Conservation (phyloP, 2,888 invertebrate species). For the Zele albiditarsus region DNA sequence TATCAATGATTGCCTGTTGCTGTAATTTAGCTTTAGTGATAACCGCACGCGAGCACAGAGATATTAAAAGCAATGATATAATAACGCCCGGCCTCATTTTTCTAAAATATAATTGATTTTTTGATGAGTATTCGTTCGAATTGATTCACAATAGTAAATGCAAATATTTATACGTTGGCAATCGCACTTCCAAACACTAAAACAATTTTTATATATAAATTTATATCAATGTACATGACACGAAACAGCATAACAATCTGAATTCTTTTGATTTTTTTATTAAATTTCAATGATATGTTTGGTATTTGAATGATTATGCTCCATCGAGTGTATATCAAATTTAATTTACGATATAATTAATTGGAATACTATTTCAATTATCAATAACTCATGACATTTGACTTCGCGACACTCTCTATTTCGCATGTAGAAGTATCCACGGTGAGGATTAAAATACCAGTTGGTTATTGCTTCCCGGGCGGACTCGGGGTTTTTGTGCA, state of each 20-base stretch:
- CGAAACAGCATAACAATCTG: not conserved
- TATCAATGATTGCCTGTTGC: conserved; percentile 64
- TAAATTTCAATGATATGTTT: conserved; percentile 18
- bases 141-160: not conserved
- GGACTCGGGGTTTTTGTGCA: conserved; percentile 66
- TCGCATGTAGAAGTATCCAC: conserved; percentile 33
- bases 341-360: not conserved
- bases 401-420: conserved; percentile 7
- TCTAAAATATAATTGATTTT: conserved; percentile 15
- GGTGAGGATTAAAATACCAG: conserved; percentile 50
- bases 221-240: conserved; percentile 22
- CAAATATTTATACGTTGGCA: not conserved
- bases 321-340: not conserved
- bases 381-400: conserved; percentile 14
- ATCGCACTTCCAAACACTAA: not conserved
- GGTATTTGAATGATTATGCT: conserved; percentile 8
- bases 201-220: not conserved
- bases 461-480: conserved; percentile 57
- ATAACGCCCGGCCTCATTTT: conserved; percentile 64
- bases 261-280: not conserved
- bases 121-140: not conserved
- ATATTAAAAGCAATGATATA: conserved; percentile 56
- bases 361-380: not conserved
- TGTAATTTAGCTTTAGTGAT: conserved; percentile 68
- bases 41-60: conserved; percentile 60